Evolutionary conservation across 64 coral and sea anemone species (phyloP), one percentile per base, ranked within the genome.

Genomic region (Hydrozoanthus tunicans): DNA sequence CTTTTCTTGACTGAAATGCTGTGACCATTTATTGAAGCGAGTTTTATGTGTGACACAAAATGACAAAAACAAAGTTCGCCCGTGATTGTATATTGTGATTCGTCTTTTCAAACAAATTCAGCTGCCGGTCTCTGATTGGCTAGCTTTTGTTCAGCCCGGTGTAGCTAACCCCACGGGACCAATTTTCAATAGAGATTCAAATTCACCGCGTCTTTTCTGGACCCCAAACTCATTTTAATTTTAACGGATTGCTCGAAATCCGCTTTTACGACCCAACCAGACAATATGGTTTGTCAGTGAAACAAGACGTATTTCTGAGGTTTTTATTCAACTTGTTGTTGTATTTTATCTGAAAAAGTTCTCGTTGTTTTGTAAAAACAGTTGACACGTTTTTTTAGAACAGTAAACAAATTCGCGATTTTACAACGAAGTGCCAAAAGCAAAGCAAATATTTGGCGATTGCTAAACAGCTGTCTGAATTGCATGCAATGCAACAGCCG

Each of bases 401-500:
- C 56, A 75, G 69, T 55, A 88, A 88, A 88, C 84, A 88, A 59
- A 11, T 88, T 13, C 68, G 55, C 24, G 69, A 88, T 88, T 88
- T 88, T 24, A 74, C 69, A 88, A 88, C 84, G 54, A 88, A 58
- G 55, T 85, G 68, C 69, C 24, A 88, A 88, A 59, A 88, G 84
- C 58, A 73, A 56, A 73, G 70, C 84, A 88, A 88, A 74, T 88
- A 88, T 88, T 88, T 88, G 55, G 56, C 55, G 68, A 51, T 26
- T 72, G 84, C 84, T 74, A 58, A 88, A 75, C 84, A 88, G 84
- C 84, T 88, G 84, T 88, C 84, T 88, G 84, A 58, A 23, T 86
- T 86, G 53, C 73, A 59, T 17, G 55, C 24, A 24, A 62, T 62
- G 54, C 51, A 74, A 74, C 68, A 59, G 23, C 69, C 55, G 24